Conservation (phyloP, 2,797 vertebrate genomes). For the Apogon talboti region DNA sequence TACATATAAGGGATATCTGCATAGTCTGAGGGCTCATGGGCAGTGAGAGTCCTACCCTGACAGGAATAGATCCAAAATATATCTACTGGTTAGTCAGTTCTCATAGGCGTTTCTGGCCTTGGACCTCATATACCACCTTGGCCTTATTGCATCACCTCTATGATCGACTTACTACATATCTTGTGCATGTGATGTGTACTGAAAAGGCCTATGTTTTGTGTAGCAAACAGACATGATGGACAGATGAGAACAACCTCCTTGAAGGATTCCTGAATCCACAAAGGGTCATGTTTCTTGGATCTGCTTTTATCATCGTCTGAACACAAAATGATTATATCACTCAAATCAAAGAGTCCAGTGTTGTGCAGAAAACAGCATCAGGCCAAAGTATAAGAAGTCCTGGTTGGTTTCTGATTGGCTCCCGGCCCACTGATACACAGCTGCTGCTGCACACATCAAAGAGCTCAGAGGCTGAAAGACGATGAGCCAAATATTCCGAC, state of each 20-base stretch:
- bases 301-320: constrained; percentile 26
- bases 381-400: constrained; percentile 42
- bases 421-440: constrained; percentile 52
- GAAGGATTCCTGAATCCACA: constrained; percentile 16
- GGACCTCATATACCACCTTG: background rate
- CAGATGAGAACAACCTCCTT: background rate
- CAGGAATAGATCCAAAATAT: too few species aligned
- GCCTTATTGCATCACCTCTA: constrained; percentile 4
- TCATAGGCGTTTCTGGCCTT: background rate
- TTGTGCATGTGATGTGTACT: background rate
- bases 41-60: too few species aligned
- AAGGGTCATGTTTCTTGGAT: constrained; percentile 5
- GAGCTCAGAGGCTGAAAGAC: constrained; percentile 46
- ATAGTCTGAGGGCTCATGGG: too few species aligned
- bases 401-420: constrained; percentile 59
- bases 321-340: constrained; percentile 42
- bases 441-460: constrained; percentile 68
- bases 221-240: background rate
- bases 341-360: constrained; percentile 48
- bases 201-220: background rate
- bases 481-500: constrained; percentile 57
- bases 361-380: constrained; percentile 26
- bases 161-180: constrained; percentile 27
- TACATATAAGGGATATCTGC: too few species aligned
- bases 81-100: background rate